Conservation (phyloP, 2,888 invertebrate genomes). For the Drosophila histrio region DNA sequence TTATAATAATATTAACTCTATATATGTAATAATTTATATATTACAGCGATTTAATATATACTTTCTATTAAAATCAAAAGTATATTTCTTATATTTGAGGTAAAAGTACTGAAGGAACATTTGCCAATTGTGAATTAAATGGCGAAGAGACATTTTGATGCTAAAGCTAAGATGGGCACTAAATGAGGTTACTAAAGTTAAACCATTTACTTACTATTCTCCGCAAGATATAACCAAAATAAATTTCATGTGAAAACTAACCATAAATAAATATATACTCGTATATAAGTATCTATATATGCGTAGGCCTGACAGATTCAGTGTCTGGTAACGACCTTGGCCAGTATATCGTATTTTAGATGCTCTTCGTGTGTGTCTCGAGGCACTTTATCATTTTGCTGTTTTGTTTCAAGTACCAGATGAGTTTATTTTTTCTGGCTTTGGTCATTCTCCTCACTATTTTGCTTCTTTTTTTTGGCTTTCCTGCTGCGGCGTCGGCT, state of each 20-base stretch:
- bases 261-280: conserved; percentile 22
- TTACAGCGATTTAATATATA: not conserved
- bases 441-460: conserved; percentile 8
- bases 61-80: not conserved
- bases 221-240: not conserved
- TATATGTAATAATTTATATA: too few species aligned
- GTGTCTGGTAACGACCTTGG: conserved; percentile 50
- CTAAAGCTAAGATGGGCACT: not conserved
- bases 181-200: conserved; percentile 1
- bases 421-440: conserved; percentile 29
- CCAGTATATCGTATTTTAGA: conserved; percentile 9
- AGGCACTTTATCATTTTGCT: conserved; percentile 66
- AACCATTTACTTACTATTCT: not conserved
- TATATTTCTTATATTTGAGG: not conserved
- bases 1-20: too few species aligned
- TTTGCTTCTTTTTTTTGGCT: not conserved
- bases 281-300: conserved; percentile 14
- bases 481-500: conserved; percentile 21
- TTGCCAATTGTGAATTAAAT: not conserved
- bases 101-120: not conserved
- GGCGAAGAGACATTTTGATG: not conserved
- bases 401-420: conserved; percentile 56
- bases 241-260: conserved; percentile 6
- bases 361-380: conserved; percentile 26
- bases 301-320: conserved; percentile 16